Base-by-base conservation (phyloP, 2,888 invertebrate genomes). In the Eilema depressum region DNA sequence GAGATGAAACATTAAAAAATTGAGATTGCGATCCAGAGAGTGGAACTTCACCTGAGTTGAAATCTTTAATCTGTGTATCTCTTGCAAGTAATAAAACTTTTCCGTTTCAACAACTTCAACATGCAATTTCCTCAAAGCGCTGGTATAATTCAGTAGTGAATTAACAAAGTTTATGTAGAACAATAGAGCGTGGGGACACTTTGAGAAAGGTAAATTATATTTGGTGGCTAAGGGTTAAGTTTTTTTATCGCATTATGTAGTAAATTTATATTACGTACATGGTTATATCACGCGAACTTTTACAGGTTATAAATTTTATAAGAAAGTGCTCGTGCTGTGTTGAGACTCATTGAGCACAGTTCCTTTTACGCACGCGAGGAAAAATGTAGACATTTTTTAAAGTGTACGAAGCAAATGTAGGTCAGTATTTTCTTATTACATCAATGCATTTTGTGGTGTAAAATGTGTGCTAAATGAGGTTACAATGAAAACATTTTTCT, bases 231-330 rank as follows among this genome's bases (percentile, higher is more conserved):
- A 80, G 75, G 80, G 73, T 71, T 78, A 82, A 86, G 78, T 86
- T 88, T 88, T n/a, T 86, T 88, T 86, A 85, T 86, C 75, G 86
- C 77, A 78, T 82, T 81, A 83, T 83, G 82, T 83, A 84, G 78
- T 84, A 82, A 88, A 85, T 79, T 85, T 84, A 88, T 86, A 88
- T 91, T 86, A 90, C 86, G 87, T 88, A 87, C 82, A 73, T 74
- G 57, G 74, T 68, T 37, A 65, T 61, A 83, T 80, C 90, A 91
- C 89, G 89, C 90, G 69, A 91, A 73, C 77, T 69, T 84, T 80
- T 75, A 76, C 76, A 80, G 83, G 81, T 86, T 86, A 87, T 87
- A 85, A 88, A 88, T 86, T 85, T 88, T 85, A 85, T 80, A 85
- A 83, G 78, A 71, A 76, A 84, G 83, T 81, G 76, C 73, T 80